These are phyloP conservation scores for Sesia bembeciformis DNA, from an alignment of 2,888 invertebrate genomes.

Conservation along the genomic window DNA sequence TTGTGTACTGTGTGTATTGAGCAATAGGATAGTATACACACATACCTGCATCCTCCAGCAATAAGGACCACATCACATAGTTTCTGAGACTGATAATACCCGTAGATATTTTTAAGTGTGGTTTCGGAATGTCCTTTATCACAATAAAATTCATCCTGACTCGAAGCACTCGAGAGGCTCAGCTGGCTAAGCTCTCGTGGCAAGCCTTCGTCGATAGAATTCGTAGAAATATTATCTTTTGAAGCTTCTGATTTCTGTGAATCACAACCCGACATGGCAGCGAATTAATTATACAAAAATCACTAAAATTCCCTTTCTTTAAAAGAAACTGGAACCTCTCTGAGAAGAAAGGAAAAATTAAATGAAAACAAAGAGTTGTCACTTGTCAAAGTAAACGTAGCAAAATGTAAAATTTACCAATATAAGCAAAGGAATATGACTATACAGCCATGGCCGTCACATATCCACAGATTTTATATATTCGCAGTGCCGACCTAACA, in stretches of 20 bases:
- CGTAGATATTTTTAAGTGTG: conserved; percentile 87
- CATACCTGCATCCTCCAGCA: conserved; percentile 81
- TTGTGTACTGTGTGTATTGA: no score
- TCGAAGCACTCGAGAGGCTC: conserved; percentile 78
- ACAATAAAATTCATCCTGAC: conserved; percentile 85
- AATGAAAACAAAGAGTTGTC: conserved; percentile 41
- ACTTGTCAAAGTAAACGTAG: conserved; percentile 1
- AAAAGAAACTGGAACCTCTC: no score
- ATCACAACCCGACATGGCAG: conserved; percentile 57
- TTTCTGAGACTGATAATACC: conserved; percentile 86
- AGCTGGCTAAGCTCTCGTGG: conserved; percentile 80
- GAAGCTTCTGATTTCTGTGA: conserved; percentile 50
- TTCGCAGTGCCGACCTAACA: no score
- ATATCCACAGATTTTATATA: no score
- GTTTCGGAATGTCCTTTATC: conserved; percentile 87
- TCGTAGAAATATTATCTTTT: conserved; percentile 66
- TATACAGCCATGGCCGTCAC: no score
- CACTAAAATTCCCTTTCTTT: conserved; percentile 1
- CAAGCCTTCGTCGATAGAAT: conserved; percentile 72
- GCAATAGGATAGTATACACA: conserved; percentile 5
- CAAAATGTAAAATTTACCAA: no score
- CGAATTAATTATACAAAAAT: neutral
- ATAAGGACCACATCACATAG: conserved; percentile 91
- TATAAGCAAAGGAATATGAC: no score
- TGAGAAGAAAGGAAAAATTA: conserved; percentile 14